phyloP scores from a whole-genome alignment of 2,888 invertebrate genomes.

The Eretmocerus hayati region DNA sequence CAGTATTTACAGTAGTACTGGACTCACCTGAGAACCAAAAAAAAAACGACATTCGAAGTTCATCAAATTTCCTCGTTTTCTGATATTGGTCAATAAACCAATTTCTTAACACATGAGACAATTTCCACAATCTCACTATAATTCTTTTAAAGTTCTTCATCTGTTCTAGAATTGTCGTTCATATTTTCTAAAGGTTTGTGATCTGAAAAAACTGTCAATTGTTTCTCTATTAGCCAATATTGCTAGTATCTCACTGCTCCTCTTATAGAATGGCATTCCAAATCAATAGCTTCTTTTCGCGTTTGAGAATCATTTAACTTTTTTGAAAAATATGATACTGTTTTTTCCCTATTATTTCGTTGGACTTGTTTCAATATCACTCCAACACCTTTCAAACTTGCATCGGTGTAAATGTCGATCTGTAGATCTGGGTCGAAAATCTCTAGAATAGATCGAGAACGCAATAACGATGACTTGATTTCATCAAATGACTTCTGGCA shows the following conservation, averaged over 20 bases:
- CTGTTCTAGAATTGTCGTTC: constrained; percentile 21
- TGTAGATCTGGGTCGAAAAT: not conserved
- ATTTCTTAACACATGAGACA: too few species aligned
- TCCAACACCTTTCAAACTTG: constrained; percentile 27
- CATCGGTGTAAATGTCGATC: constrained; percentile 28
- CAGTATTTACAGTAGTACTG: too few species aligned
- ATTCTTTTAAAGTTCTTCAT: constrained; percentile 17
- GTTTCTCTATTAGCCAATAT: constrained; percentile 23
- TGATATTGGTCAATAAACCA: too few species aligned
- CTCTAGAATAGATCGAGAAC: not conserved
- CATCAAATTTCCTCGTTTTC: too few species aligned
- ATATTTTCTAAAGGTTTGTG: constrained; percentile 25
- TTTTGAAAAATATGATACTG: constrained; percentile 23
- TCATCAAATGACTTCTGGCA: not conserved
- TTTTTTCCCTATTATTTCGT: constrained; percentile 17
- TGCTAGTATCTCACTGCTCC: constrained; percentile 24
- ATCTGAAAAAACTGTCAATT: constrained; percentile 21
- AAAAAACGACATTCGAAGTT: too few species aligned
- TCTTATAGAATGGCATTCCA: constrained; percentile 26
- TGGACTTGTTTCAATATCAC: constrained; percentile 27
- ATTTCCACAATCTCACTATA: constrained; percentile 25
- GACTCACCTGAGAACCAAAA: too few species aligned
- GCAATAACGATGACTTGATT: too few species aligned
- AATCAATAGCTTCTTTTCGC: constrained; percentile 22
- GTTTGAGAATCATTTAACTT: constrained; percentile 21